Evolutionary conservation across 2,888 invertebrate species (phyloP).

Genomic region (Pedicia rivosa): DNA sequence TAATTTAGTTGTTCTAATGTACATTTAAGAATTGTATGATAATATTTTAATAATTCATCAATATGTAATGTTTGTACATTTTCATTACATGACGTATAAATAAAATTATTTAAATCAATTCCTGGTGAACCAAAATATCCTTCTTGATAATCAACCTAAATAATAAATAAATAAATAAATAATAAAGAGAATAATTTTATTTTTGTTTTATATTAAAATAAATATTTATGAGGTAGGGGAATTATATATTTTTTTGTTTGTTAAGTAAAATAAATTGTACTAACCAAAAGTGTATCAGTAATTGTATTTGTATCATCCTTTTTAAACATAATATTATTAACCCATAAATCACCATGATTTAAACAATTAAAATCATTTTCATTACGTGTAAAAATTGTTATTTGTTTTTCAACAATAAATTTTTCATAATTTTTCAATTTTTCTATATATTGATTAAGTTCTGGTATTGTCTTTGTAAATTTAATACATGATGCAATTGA

Average conservation of each 20-base stretch:
- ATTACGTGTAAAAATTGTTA: constrained; percentile 18
- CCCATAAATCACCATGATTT: constrained; percentile 35
- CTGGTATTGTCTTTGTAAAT: constrained; percentile 14
- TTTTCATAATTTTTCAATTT: constrained; percentile 15
- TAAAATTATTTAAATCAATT: constrained; percentile 21
- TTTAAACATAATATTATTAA: constrained; percentile 33
- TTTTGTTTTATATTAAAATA: neutral
- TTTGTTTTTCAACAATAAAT: constrained; percentile 17
- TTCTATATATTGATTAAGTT: constrained; percentile 15
- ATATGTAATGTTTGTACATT: constrained; percentile 15
- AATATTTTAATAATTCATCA: constrained; percentile 16
- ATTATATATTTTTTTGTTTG: too few species aligned
- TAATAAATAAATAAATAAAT: constrained; percentile 1
- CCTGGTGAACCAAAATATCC: constrained; percentile 22
- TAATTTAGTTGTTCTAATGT: constrained; percentile 17
- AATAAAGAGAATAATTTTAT: neutral
- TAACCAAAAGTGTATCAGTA: constrained; percentile 25
- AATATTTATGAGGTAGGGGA: neutral
- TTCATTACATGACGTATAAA: constrained; percentile 19
- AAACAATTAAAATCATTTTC: constrained; percentile 26
- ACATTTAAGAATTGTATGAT: constrained; percentile 15
- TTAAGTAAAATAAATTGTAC: constrained; percentile 11
- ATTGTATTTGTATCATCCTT: constrained; percentile 20
- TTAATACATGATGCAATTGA: constrained; percentile 16
- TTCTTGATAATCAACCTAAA: constrained; percentile 22